Evolutionary conservation across 2,113 vertebrate genomes (phyloP).

Genomic region (Turdus rufiventris): DNA sequence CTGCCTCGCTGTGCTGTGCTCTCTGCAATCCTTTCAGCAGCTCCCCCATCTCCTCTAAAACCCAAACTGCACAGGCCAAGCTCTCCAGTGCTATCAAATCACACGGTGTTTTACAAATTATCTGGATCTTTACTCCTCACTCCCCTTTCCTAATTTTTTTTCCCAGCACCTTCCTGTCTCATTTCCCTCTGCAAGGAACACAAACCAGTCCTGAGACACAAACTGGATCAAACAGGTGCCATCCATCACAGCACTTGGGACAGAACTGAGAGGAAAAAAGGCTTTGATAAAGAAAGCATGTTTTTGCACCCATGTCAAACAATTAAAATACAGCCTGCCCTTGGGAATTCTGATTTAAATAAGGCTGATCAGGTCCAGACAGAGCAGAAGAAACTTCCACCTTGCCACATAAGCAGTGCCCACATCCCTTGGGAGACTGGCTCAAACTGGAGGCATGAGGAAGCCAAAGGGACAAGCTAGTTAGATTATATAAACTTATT

Average conservation of each 20-base stretch:
- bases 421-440: background rate
- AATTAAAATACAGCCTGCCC: background rate
- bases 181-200: background rate
- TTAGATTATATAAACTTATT: background rate
- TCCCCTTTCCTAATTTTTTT: background rate
- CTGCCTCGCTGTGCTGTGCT: background rate
- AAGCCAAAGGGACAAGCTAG: background rate
- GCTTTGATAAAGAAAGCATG: rapidly evolving
- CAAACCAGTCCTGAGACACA: background rate
- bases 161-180: background rate
- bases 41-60: background rate
- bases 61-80: background rate
- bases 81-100: background rate
- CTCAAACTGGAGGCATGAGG: background rate
- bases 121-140: background rate
- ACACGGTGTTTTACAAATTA: background rate
- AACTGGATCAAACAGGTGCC: background rate
- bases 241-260: background rate
- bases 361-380: background rate
- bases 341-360: background rate
- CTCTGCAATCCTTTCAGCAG: background rate
- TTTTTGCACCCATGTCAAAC: background rate
- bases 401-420: background rate
- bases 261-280: background rate
- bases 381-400: background rate